Base-by-base conservation (phyloP, 1,140 invertebrate species). In the Apolygus lucorum region DNA sequence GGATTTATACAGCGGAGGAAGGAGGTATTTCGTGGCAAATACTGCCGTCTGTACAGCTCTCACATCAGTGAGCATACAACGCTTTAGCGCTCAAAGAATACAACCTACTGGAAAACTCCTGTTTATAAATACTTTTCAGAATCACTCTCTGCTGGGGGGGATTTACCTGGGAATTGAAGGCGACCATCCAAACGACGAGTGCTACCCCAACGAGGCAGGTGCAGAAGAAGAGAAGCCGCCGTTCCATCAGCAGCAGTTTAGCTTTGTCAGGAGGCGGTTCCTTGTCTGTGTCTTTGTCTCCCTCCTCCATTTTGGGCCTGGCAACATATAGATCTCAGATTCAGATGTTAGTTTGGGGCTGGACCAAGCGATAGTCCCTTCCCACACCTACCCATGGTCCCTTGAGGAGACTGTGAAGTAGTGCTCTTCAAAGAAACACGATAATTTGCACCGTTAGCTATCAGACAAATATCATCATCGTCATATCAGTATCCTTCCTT, bases 161-260 rank as follows among this genome's bases (percentile, higher is more conserved):
- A 22, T 4, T 17, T 22, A 62, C 85, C 74, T 88, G 84, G 1
- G 90, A 91, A 52, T 85, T 84, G 63, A 91, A 86, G 21, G 90
- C 87, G 0, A 87, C 78, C 4, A 88, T 84, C 90, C 90, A 92
- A 1, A 90, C 74, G 54, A 89, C 82, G 0, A 85, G 79, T 0
- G 84, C 86, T 0, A 91, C 62, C 0, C 86, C 84, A 13, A 89
- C 83, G 1, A 88, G 76, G n/a, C 83, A 77, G 0, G 88, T 90
- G 70, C 87, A 88, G 0, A 82, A 84, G 24, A 90, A 82, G 14
- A 91, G 82, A 2, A 89, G 81, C 21, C 88, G 80, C 21, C 88
- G 83, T 75, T 91, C 88, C 42, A 89, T 84, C 67, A 89, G 24
- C 17, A 72, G 67, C 29, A 34, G 24, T 26, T 62, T 25, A 17